Conservation (phyloP, 2,113 vertebrate species). For the Oenanthe melanoleuca region DNA sequence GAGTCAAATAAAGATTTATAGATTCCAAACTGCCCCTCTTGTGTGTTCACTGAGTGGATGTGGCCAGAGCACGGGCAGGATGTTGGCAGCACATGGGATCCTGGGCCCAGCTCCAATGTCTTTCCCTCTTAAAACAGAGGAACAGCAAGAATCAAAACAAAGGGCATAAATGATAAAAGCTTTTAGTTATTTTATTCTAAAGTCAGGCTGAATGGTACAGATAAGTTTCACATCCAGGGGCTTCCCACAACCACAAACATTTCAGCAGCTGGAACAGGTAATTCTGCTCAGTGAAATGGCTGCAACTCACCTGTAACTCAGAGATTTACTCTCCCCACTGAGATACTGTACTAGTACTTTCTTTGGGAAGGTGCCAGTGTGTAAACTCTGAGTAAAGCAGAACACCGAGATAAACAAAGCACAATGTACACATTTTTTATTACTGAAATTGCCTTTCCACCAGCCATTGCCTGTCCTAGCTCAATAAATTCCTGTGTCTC, state of each 20-base stretch:
- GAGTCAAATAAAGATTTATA: conserved; percentile 16
- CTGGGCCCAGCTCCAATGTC: neutral
- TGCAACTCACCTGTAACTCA: neutral
- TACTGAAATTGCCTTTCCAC: conserved; percentile 3
- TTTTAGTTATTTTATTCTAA: neutral
- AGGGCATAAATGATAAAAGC: neutral
- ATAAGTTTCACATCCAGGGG: neutral
- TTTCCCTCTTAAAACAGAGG: neutral
- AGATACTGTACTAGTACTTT: neutral
- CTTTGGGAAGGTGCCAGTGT: conserved; percentile 37
- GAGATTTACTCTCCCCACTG: neutral
- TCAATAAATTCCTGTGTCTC: conserved; percentile 48
- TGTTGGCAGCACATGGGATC: neutral
- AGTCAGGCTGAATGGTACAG: neutral
- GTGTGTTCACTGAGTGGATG: neutral
- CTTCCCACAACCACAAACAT: neutral
- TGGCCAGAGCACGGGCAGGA: neutral
- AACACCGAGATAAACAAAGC: conserved; percentile 20
- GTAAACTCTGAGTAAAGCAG: conserved; percentile 33
- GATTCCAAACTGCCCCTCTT: neutral
- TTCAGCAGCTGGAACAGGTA: neutral
- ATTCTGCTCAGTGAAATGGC: neutral
- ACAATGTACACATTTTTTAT: conserved; percentile 36
- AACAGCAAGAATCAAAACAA: neutral
- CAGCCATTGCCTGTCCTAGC: neutral